Evolutionary conservation across 2,797 vertebrate species (phyloP), one percentile per base, ranked within the genome.

Genomic region (Emys orbicularis): DNA sequence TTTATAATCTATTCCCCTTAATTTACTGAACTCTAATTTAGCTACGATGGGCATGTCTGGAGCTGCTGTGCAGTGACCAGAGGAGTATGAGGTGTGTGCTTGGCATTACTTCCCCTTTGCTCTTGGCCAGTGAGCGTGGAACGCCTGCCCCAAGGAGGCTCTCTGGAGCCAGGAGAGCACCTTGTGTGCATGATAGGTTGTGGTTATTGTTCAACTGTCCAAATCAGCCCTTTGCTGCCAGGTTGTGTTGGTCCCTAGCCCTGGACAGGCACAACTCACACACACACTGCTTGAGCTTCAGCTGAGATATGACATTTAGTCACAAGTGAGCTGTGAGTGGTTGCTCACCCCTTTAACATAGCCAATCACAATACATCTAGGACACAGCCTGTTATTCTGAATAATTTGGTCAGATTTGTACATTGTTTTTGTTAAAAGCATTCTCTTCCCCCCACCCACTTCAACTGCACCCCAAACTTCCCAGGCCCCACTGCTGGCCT

Each of bases 51-150:
- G 16, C n/a, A 37, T 57, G 37, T 0, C 53, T 8, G 1, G 49
- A n/a, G 12, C 59, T 4, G 18, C 16, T 1, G 1, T 8, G 57
- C 12, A 4, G 34, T 18, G 41, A 4, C n/a, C 79, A 37, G 10
- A 29, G 23, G 25, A 37, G 27, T 41, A 29, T 4, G 13, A 18
- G n/a, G 10, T 29, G 2, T 18, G 79, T 0, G 0, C 6, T 4
- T 12, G 19, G 37, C 80, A 12, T 54, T 7, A 6, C 1, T 81
- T 6, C 6, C 16, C 49, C 29, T 83, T 9, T 47, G n/a, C 44
- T 41, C 5, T 47, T 0, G 0, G 34, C 9, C 56, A 2, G 72
- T 21, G 65, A 68, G n/a, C n/a, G 37, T 37, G 15, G 15, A 37
- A 68, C 37, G n/a, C 65, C 65, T 68, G 8, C 61, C 65, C 52